Base-by-base conservation (phyloP, 1,140 invertebrate species). In the Anoplophora glabripennis region DNA sequence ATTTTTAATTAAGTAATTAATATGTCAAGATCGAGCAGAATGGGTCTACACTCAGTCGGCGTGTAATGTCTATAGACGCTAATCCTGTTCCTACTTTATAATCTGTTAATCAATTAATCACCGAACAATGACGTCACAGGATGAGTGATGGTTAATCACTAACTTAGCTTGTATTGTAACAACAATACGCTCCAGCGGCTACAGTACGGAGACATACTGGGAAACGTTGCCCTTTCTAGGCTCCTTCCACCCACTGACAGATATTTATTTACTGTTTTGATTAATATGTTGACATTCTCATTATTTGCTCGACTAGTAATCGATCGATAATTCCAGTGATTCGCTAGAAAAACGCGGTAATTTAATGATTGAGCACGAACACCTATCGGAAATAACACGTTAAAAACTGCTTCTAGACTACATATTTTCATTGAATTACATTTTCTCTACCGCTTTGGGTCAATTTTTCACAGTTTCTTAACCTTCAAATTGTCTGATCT, bases 61-160 rank as follows among this genome's bases (percentile, higher is more conserved):
- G 53, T 55, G 53, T 60, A 60, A 60, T 57, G 36, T 54, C 59
- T 57, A 37, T 49, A 45, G 47, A 47, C 42, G 36, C 21, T 38
- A 46, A 53, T 57, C 41, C 35, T 17, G 42, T 56, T 42, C 47
- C 37, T 48, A 56, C 54, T 56, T 56, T 37, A 62, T 47, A 57
- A 53, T 58, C 61, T 45, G 53, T 57, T 57, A 63, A 65, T 68
- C 66, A 65, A 68, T 68, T 68, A 68, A 68, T 68, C 66, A 60
- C 61, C 15, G 42, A 45, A 67, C 60, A 65, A 65, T 67, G 53
- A 58, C 57, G 66, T 65, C 63, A 63, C 46, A 34, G 56, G 58
- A 65, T 68, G 66, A 68, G 53, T 63, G 66, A 67, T 67, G 63
- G 65, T 55, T 67, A 65, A 67, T 67, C 65, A 67, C 63, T 53